Evolutionary conservation across 2,888 invertebrate species (phyloP).

Genomic region (Acanthosepion pharaonis): DNA sequence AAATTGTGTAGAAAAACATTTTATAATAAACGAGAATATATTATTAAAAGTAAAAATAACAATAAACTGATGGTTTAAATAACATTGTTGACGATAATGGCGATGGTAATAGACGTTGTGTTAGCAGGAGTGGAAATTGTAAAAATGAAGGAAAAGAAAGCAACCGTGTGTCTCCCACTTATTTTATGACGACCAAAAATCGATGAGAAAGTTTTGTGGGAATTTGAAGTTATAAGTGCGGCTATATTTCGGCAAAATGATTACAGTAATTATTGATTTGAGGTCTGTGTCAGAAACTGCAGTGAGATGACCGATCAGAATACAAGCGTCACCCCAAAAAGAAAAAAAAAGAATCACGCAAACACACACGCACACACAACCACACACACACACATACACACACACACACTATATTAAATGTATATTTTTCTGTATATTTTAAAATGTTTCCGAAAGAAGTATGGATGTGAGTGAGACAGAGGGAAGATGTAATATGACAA

Average conservation of each 20-base stretch:
- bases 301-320: not conserved
- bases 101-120: not conserved
- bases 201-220: not conserved
- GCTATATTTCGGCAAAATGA: not conserved
- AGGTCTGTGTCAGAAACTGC: not conserved
- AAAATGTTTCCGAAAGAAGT: too few relatives aligned
- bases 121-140: not conserved
- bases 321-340: not conserved
- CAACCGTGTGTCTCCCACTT: not conserved
- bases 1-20: too few relatives aligned
- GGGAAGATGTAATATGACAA: too few relatives aligned
- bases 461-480: too few relatives aligned
- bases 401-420: too few relatives aligned
- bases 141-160: not conserved
- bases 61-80: not conserved
- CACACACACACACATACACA: too few relatives aligned
- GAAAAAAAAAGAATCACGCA: too few relatives aligned
- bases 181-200: not conserved
- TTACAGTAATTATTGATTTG: not conserved
- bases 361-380: too few relatives aligned
- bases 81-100: not conserved
- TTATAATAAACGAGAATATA: not conserved
- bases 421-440: too few relatives aligned
- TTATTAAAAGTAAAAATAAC: not conserved
- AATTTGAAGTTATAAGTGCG: not conserved